A percentile compares a stretch with the other conserved stretches of the same genome.
These are phyloP conservation scores for Sialis lutaria DNA, from an alignment of 2,888 invertebrate species.

Conservation along the genomic window DNA sequence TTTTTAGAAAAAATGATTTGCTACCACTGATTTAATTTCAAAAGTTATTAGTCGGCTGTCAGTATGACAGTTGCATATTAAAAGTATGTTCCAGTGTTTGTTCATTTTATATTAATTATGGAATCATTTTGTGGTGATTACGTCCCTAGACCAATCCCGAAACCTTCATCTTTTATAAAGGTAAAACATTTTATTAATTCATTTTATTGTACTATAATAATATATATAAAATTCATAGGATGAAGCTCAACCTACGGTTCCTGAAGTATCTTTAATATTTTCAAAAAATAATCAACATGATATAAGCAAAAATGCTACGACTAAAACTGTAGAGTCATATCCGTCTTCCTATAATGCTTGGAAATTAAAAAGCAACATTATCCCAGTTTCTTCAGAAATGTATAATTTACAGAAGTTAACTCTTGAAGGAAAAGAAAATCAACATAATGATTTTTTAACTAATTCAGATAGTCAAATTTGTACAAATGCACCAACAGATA, in stretches of 20 bases:
- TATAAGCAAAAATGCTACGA: neutral
- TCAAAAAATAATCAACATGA: neutral
- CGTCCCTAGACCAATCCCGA: neutral
- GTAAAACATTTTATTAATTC: neutral
- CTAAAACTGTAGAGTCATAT: neutral
- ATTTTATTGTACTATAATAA: neutral
- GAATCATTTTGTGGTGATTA: constrained; percentile 2
- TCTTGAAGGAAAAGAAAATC: neutral
- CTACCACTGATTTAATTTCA: too few relatives aligned
- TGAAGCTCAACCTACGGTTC: neutral
- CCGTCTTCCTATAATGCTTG: constrained; percentile 2
- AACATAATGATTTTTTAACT: neutral
- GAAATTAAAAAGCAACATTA: neutral
- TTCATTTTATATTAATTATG: neutral
- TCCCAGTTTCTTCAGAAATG: too few relatives aligned
- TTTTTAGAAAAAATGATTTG: too few relatives aligned
- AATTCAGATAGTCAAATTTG: neutral
- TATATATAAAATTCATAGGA: neutral
- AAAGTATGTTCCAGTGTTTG: too few relatives aligned
- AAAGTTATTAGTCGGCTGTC: too few relatives aligned
- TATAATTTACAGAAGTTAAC: too few relatives aligned
- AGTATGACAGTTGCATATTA: too few relatives aligned
- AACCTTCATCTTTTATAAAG: neutral
- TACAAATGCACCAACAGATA: neutral
- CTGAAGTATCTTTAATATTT: neutral